Base-by-base conservation (phyloP, 2,888 invertebrate species). In the Leptopterna dolabrata region DNA sequence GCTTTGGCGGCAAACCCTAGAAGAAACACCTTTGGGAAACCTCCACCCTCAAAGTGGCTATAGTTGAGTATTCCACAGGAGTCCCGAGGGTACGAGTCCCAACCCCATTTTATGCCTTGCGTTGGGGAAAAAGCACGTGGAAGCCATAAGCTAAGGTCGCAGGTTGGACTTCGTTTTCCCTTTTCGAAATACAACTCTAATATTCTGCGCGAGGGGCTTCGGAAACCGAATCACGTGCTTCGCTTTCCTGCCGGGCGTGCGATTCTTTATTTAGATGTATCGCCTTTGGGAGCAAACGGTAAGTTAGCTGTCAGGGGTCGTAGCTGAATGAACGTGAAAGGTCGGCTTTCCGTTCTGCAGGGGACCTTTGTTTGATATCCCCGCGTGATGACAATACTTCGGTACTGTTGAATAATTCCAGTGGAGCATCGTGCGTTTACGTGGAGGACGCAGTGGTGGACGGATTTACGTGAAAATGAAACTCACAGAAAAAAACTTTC, bases 21-120 rank as follows among this genome's bases (percentile, higher is more conserved):
- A n/a, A n/a, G n/a, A 71, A 83, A 83, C 43, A 83, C 41, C 70
- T 41, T 45, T 30, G 51, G 55, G 2, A 63, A 47, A 47, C 51
- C 81, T 41, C 55, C 29, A 19, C 63, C 78, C 36, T 73, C 16
- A 73, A 78, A 78, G 78, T 45, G 78, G 43, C 78, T 70, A 36
- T 70, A 30, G 70, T 83, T 83, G 83, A 83, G 83, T 83, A 83
- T 83, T 83, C 83, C 83, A 41, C 19, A 13, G 70, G 41, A 47
- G 83, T 83, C 29, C 43, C 70, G 14, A 24, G 19, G 41, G 24
- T 45, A 24, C 14, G 14, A 24, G 78, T 3, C 78, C 45, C 78
- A 16, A 13, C 36, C 73, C 73, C 41, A 73, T 73, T 73, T 73
- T 41, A 41, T 41, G 36, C 41, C n/a, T n/a, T 41, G 41, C 9